Conservation (phyloP, 2,113 vertebrate species). For the Gnathonemus echidnorhynchus region DNA sequence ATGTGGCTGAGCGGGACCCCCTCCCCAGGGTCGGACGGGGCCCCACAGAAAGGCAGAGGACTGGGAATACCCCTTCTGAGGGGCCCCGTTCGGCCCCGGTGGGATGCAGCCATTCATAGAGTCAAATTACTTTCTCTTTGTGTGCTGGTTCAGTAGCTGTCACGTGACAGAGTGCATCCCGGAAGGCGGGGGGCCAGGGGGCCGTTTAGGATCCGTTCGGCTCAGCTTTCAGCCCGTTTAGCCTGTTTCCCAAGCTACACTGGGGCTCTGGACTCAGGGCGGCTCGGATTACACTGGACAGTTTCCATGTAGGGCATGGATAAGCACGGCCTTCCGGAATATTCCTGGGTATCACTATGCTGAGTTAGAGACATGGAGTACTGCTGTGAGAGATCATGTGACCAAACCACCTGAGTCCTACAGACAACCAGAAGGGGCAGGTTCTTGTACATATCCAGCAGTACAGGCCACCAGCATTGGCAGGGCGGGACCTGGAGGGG, state of each 20-base stretch:
- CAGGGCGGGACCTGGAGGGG: not conserved
- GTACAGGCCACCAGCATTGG: too few species aligned
- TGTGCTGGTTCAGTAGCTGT: not conserved
- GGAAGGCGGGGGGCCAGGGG: not conserved
- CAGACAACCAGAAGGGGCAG: too few species aligned
- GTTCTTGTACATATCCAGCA: too few species aligned
- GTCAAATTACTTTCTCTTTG: not conserved
- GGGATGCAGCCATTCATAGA: not conserved
- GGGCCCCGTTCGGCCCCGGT: too few species aligned
- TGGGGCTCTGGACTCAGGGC: not conserved
- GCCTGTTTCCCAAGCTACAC: not conserved
- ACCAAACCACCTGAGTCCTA: too few species aligned
- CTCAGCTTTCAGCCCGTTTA: not conserved
- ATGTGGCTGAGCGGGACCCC: not conserved
- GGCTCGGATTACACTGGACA: not conserved
- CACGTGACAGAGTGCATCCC: not conserved
- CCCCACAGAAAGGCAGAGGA: not conserved
- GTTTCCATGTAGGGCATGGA: not conserved
- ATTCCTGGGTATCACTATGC: not conserved
- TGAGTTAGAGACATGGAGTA: not conserved
- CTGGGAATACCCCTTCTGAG: not conserved
- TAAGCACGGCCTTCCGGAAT: not conserved
- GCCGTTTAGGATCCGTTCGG: not conserved
- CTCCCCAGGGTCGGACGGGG: not conserved
- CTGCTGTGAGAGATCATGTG: not conserved